Percentiles rank a stretch among this genome's conserved stretches.
These are phyloP conservation scores for Drosophila bipectinata DNA, from an alignment of 1,140 invertebrate species.

Conservation along the genomic window DNA sequence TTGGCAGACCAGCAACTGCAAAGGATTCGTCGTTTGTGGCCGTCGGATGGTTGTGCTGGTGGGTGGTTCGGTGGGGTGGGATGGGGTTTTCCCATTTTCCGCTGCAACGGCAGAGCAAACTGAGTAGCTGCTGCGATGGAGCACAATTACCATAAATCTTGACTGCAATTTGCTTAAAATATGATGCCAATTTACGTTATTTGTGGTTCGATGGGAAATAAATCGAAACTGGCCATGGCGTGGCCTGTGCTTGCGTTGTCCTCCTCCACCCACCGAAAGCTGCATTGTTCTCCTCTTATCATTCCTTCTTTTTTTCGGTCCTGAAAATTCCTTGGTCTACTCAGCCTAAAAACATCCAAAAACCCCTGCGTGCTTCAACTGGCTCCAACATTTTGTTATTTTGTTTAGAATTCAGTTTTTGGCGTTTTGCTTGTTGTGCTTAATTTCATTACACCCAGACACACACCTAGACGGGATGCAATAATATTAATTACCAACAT, in stretches of 20 bases:
- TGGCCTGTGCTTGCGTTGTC: slow-evolving; percentile 5
- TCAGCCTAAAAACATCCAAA: slow-evolving; percentile 28
- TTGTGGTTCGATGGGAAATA: slow-evolving; percentile 82
- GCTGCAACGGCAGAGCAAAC: slow-evolving; percentile 7
- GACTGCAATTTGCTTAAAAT: slow-evolving; percentile 82
- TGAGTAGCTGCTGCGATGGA: slow-evolving; percentile 62
- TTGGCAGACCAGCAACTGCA: slow-evolving; percentile 36
- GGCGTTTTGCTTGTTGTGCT: slow-evolving; percentile 68
- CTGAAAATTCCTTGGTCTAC: slow-evolving; percentile 28
- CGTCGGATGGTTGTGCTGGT: slow-evolving; percentile 22
- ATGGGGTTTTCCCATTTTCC: slow-evolving; percentile 6
- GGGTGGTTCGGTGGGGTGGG: slow-evolving; percentile 7
- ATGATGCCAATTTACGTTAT: slow-evolving; percentile 83
- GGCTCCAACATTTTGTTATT: slow-evolving; percentile 41
- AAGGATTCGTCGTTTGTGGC: slow-evolving; percentile 56
- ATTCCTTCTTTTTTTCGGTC: neutral
- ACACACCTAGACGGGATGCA: slow-evolving; percentile 62
- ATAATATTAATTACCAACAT: slow-evolving; percentile 81
- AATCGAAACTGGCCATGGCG: slow-evolving; percentile 68
- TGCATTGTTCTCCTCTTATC: slow-evolving; percentile 18
- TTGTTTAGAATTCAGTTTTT: slow-evolving; percentile 73
- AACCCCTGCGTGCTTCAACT: neutral
- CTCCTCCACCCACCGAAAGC: neutral
- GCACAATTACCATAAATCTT: slow-evolving; percentile 83
- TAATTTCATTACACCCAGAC: slow-evolving; percentile 71